Evolutionary conservation across 2,113 vertebrate species (phyloP).

Genomic region (Antechinus flavipes): DNA sequence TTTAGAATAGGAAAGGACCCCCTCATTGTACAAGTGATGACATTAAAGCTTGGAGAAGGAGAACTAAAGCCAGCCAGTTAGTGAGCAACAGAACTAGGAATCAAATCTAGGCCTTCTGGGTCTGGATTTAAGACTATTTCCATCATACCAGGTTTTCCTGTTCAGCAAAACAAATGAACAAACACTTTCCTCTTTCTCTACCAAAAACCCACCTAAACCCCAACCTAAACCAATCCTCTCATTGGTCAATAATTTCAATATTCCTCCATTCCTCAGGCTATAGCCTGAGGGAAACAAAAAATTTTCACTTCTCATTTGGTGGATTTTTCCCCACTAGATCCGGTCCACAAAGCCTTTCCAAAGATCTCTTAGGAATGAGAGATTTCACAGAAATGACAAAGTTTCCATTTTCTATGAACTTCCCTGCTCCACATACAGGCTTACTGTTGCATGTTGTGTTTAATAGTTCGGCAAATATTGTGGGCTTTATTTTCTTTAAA

Average conservation of each 20-base stretch:
- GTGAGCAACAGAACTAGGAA: not conserved
- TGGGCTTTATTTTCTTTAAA: slow-evolving; percentile 83
- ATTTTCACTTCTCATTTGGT: not conserved
- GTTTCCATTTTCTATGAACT: slow-evolving; percentile 46
- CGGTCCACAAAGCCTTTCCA: not conserved
- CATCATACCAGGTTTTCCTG: not conserved
- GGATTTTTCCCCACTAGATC: not conserved
- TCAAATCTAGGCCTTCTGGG: not conserved
- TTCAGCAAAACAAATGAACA: not conserved
- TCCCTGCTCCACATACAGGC: slow-evolving; percentile 48
- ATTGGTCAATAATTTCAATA: not conserved
- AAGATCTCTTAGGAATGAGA: not conserved
- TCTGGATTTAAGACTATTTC: not conserved
- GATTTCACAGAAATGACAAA: slow-evolving; percentile 46
- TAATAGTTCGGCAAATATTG: slow-evolving; percentile 76
- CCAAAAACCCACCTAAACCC: not conserved
- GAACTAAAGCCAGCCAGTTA: not conserved
- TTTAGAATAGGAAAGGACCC: not conserved
- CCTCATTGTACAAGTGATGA: not conserved
- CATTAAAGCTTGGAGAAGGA: not conserved
- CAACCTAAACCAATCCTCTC: not conserved
- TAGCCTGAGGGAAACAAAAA: not conserved
- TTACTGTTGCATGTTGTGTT: slow-evolving; percentile 79
- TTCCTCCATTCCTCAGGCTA: not conserved
- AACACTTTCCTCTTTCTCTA: not conserved